These are phyloP conservation scores for Ispidina lecontei DNA, from an alignment of 2,797 vertebrate species.

Conservation along the genomic window DNA sequence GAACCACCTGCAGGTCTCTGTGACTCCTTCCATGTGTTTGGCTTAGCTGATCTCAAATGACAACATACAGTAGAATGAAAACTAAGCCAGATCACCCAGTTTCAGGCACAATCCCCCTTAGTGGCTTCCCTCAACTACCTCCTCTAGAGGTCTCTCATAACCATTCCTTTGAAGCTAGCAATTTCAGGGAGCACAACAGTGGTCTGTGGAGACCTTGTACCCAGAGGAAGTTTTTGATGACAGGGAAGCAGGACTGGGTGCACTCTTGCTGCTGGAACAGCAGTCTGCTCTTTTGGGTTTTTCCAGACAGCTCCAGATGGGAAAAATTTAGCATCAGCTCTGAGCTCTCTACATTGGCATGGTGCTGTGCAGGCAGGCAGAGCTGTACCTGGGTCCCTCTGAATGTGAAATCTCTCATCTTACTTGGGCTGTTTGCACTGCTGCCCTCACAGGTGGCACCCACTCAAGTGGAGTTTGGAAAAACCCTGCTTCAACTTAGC, in stretches of 20 bases:
- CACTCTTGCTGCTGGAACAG: background rate
- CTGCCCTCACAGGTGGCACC: background rate
- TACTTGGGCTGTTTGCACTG: background rate
- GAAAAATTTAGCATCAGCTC: background rate
- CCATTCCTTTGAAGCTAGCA: background rate
- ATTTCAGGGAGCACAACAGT: background rate
- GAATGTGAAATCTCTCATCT: background rate
- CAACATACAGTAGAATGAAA: background rate
- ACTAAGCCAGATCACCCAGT: background rate
- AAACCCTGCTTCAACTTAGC: background rate
- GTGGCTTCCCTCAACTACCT: background rate
- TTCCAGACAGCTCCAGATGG: background rate
- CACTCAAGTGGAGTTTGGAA: background rate
- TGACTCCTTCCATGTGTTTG: background rate
- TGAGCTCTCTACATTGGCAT: background rate
- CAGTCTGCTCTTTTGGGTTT: background rate
- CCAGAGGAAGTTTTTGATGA: background rate
- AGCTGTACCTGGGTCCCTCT: background rate
- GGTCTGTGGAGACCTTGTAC: rapidly evolving
- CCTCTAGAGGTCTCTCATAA: background rate
- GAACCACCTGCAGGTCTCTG: background rate
- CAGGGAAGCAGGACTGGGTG: background rate
- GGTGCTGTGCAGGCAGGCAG: background rate
- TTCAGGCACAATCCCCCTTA: background rate
- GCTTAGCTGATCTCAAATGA: background rate